Evolutionary conservation across 2,888 invertebrate species (phyloP), one percentile per base, ranked within the genome.

Genomic region (Polymixis lichenea): DNA sequence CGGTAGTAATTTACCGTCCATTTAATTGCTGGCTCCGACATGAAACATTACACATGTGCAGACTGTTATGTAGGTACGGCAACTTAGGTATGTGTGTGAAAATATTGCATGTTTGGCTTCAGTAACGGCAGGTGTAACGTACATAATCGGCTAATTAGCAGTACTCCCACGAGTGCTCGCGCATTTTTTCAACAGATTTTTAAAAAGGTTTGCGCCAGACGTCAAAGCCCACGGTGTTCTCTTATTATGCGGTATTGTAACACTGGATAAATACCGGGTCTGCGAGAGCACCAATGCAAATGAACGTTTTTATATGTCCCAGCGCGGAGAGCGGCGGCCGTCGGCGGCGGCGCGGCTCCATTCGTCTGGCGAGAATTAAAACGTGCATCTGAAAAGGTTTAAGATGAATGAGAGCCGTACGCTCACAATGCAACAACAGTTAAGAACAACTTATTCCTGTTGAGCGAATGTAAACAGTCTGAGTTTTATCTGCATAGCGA

Each of bases 401-500:
- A 94, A 94, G 94, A 94, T 95, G 95, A 95, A 96, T 95, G 94
- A 93, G 91, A 89, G 88, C 91, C 88, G 91, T 89, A 90, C 91
- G 89, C 92, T 92, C 89, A 95, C 94, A 95, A 95, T 95, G 94
- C 91, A 94, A 94, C 94, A 93, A 93, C 94, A 91, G 93, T 93
- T 94, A 94, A 94, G 93, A 93, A 94, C 93, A 94, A 95, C 93
- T 95, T 95, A 95, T 95, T 94, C 92, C 91, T 91, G 92, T 92
- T 90, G 88, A 91, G 90, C 88, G 86, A 93, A 92, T 92, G 93
- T 92, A 95, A 94, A 93, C 92, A 94, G 93, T 92, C 92, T 94
- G 92, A 89, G 88, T 90, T 94, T 92, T 93, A 92, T 92, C 91
- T 92, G 89, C 87, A 87, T 90, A 90, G 90, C 89, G 88, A 84